These are phyloP conservation scores for Eupelmus urozonus DNA, from an alignment of 2,888 invertebrate genomes.

Conservation along the genomic window DNA sequence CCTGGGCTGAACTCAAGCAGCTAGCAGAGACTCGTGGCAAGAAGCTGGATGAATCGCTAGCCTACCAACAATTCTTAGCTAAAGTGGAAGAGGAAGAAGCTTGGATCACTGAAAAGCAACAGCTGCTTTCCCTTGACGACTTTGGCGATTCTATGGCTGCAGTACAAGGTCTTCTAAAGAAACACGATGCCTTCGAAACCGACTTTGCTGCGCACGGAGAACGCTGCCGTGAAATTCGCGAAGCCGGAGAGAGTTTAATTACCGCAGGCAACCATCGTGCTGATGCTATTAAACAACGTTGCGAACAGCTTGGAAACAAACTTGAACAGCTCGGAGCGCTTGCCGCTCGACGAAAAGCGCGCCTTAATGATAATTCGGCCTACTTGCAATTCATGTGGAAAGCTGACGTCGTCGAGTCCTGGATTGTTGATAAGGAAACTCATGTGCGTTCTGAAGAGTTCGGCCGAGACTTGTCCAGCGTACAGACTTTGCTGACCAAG, in stretches of 20 bases:
- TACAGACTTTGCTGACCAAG: constrained; percentile 98
- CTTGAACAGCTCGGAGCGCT: constrained; percentile 89
- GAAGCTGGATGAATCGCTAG: constrained; percentile 96
- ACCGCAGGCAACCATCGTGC: constrained; percentile 95
- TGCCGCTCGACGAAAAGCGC: constrained; percentile 92
- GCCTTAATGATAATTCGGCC: constrained; percentile 97
- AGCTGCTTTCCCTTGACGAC: constrained; percentile 94
- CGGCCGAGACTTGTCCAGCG: constrained; percentile 97
- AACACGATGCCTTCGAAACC: constrained; percentile 99
- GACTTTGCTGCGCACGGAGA: constrained; percentile 97
- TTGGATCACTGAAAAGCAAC: constrained; percentile 98
- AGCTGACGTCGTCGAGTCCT: constrained; percentile 99
- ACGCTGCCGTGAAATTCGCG: constrained; percentile 92
- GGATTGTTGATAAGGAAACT: constrained; percentile 99
- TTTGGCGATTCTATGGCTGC: constrained; percentile 99
- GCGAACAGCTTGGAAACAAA: constrained; percentile 79
- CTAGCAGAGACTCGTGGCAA: constrained; percentile 92
- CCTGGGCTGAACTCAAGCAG: constrained; percentile 97
- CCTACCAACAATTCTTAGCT: constrained; percentile 97
- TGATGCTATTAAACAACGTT: constrained; percentile 92
- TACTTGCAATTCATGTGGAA: constrained; percentile 99
- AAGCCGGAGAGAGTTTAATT: constrained; percentile 90
- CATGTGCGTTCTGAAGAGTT: constrained; percentile 98
- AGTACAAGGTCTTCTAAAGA: constrained; percentile 96
- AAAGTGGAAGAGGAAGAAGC: constrained; percentile 99